Evolutionary conservation across 2,113 vertebrate genomes (phyloP).

Genomic region (Eurystomus gularis): DNA sequence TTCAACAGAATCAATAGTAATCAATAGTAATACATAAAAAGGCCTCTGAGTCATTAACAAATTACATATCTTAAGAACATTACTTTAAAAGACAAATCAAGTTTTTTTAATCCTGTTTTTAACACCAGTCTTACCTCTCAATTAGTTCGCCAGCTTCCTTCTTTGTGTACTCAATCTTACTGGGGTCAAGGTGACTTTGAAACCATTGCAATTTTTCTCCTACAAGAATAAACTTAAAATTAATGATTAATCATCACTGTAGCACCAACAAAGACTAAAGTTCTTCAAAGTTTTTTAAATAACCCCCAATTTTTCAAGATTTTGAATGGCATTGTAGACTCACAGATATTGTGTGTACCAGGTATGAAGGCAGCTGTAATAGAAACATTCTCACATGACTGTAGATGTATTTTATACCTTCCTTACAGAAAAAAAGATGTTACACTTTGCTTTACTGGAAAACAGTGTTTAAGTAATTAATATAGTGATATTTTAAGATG

Average conservation of each 20-base stretch:
- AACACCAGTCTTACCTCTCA: conserved; percentile 82
- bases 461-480: neutral
- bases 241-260: neutral
- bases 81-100: neutral
- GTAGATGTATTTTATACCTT: neutral
- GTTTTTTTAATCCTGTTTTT: neutral
- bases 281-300: neutral
- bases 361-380: neutral
- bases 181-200: conserved; percentile 84
- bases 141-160: conserved; percentile 87
- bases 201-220: conserved; percentile 96
- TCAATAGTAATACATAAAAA: neutral
- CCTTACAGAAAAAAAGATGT: rapidly evolving
- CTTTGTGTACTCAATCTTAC: conserved; percentile 82
- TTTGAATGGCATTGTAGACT: neutral
- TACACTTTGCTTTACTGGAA: neutral
- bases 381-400: neutral
- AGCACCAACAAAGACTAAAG: neutral
- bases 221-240: conserved; percentile 57
- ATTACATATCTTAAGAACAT: neutral
- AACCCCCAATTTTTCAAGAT: neutral
- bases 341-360: neutral
- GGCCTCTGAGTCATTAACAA: neutral
- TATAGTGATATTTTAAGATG: neutral
- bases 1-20: neutral